Base-by-base conservation (phyloP, 2,797 vertebrate species). In the Tympanoctomys barrerae region DNA sequence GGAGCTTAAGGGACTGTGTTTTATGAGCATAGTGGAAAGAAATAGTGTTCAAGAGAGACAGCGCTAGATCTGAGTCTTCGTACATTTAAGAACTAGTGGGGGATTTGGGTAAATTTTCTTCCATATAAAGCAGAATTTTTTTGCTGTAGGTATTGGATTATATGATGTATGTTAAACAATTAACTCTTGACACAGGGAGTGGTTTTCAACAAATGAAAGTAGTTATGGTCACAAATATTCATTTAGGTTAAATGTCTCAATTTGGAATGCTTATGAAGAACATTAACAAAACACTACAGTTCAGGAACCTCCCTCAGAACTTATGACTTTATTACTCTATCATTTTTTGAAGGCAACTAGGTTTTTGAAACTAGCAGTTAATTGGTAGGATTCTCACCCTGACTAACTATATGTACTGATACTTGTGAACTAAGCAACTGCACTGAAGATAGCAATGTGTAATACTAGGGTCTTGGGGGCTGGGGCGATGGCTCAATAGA, bases 211-310 rank as follows among this genome's bases (percentile, higher is more conserved):
- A 57, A 49, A 9, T 11, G 39, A 59, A 33, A 26, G 1, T 36
- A 39, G 33, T 66, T 78, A 46, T 68, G 42, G 79, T 77, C 57
- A 68, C 5, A 90, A 46, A 31, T 73, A 61, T 73, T 91, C 61
- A 31, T 62, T 90, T 90, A 85, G 52, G 88, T 46, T 54, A 77
- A 81, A 70, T 70, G 61, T 62, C 39, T 75, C 11, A 66, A 46
- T 42, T 84, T 71, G 90, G 73, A 94, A 87, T 80, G 42, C 49
- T 31, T 26, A 81, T 13, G 36, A 88, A 24, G 70, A 89, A 42
- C 46, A 93, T 82, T 90, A 95, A 77, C 66, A 68, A 91, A 91
- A 89, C 71, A 87, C 79, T 11, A n/a, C 93, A 79, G 4, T 82
- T 33, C 4, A 83, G 75, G 61, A 89, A 62, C 7, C 16, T 49